Evolutionary conservation across 2,113 vertebrate genomes (phyloP).

Genomic region (Poeciliopsis retropinna): DNA sequence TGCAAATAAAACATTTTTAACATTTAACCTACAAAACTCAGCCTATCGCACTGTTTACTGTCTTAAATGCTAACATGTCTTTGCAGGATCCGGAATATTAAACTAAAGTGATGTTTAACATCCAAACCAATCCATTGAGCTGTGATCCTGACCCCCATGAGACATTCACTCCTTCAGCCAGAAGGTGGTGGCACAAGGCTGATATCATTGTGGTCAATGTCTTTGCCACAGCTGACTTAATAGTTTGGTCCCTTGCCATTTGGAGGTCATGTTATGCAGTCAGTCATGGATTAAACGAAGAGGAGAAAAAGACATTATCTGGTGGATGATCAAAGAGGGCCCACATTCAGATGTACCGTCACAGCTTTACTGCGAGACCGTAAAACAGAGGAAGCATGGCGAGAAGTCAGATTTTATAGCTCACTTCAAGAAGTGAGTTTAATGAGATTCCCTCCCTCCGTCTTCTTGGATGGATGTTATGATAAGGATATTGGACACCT

Average conservation of each 20-base stretch:
- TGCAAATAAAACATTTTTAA: too few relatives aligned
- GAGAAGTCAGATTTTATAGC: constrained; percentile 89
- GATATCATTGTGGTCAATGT: constrained; percentile 70
- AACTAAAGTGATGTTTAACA: not conserved
- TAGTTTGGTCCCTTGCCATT: constrained; percentile 81
- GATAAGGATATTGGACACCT: too few relatives aligned
- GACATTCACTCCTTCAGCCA: constrained; percentile 77
- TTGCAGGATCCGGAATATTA: not conserved
- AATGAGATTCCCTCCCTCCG: too few relatives aligned
- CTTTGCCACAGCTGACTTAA: constrained; percentile 78
- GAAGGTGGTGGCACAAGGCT: constrained; percentile 75
- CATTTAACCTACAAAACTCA: too few relatives aligned
- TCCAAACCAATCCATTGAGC: constrained; percentile 9
- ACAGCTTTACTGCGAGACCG: constrained; percentile 68
- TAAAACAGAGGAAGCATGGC: constrained; percentile 82
- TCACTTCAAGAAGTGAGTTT: too few relatives aligned
- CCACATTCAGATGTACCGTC: constrained; percentile 76
- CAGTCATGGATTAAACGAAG: constrained; percentile 80
- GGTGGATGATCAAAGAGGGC: constrained; percentile 79
- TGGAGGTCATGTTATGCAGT: constrained; percentile 81
- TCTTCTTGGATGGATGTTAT: too few relatives aligned
- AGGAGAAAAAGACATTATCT: constrained; percentile 75
- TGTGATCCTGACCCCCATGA: constrained; percentile 34
- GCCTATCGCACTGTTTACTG: not conserved
- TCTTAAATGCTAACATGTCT: not conserved